Evolutionary conservation across 2,797 vertebrate genomes (phyloP), one percentile per base, ranked within the genome.

Genomic region (Lophotriccus pileatus): DNA sequence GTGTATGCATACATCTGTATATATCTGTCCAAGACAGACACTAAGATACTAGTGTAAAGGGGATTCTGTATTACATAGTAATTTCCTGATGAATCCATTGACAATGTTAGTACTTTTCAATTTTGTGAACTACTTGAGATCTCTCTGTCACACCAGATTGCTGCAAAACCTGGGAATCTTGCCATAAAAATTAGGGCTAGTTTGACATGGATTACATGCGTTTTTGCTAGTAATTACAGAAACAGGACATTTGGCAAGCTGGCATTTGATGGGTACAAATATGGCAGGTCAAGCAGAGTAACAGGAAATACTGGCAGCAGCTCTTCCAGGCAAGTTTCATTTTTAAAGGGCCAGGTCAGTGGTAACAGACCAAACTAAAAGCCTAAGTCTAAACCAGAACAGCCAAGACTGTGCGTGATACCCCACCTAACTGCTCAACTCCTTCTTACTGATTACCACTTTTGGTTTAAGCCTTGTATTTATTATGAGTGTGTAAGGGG

Each of bases 211-310:
- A 92, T 91, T 91, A 70, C 76, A 63, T 53, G 75, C 8, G 3
- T 7, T 93, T 89, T 92, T 92, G 37, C 69, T 70, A 46, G 69
- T 73, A 89, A 92, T 94, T 95, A 78, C 25, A 84, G 79, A 62
- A 86, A 41, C 34, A 55, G 58, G 34, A 50, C n/a, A 83, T 93
- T 93, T 92, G 59, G 82, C 62, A 6, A 90, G 73, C 79, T 93
- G 89, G 79, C 69, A 56, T 69, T 84, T 86, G 55, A 69, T 0
- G 5, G n/a, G 20, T 56, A 34, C 59, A 84, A 72, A n/a, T 67
- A 86, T 84, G 79, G 56, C 52, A 75, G 94, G 84, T 94, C 93
- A 92, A 56, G 43, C 58, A 73, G 50, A 77, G 88, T 87, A 85
- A 95, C 3, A 25, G 89, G 72, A 96, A 81, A 63, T 75, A 76